Evolutionary conservation across 1,140 invertebrate genomes (phyloP).

Genomic region (Drosophila varians): DNA sequence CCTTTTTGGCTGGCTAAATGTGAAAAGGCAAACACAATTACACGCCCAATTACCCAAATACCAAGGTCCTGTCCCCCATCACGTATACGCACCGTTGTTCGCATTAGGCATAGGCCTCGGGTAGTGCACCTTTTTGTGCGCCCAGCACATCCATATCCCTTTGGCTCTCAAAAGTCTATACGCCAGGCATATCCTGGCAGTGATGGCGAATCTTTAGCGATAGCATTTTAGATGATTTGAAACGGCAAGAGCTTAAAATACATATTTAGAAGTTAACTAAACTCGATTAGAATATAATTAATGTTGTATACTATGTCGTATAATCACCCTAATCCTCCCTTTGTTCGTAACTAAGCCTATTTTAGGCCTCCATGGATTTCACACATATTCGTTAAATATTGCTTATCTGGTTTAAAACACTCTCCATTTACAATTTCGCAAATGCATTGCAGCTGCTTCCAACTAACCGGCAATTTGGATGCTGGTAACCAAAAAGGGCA

Average conservation of each 20-base stretch:
- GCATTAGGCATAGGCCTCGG: slow-evolving; percentile 39
- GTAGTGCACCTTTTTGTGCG: slow-evolving; percentile 13
- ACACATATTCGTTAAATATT: neutral
- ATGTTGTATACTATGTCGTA: too few relatives aligned
- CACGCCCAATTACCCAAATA: slow-evolving; percentile 57
- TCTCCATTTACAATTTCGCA: neutral
- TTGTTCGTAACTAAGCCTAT: neutral
- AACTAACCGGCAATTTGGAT: neutral
- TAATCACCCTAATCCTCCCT: too few relatives aligned
- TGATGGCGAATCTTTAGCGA: neutral
- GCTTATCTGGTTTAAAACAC: slow-evolving; percentile 26
- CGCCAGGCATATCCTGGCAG: neutral
- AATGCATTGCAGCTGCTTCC: slow-evolving; percentile 22
- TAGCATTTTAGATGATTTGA: too few relatives aligned
- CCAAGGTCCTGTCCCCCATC: slow-evolving; percentile 12
- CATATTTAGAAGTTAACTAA: too few relatives aligned
- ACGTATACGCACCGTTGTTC: slow-evolving; percentile 44
- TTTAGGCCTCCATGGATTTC: too few relatives aligned
- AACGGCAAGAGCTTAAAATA: too few relatives aligned
- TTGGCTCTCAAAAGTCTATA: neutral
- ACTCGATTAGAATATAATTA: too few relatives aligned
- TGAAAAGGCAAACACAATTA: slow-evolving; percentile 61
- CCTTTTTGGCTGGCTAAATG: slow-evolving; percentile 54
- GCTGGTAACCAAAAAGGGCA: slow-evolving; percentile 24
- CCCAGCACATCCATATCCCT: neutral